Conservation (phyloP, 2,888 invertebrate genomes). For the Julus scanicus region DNA sequence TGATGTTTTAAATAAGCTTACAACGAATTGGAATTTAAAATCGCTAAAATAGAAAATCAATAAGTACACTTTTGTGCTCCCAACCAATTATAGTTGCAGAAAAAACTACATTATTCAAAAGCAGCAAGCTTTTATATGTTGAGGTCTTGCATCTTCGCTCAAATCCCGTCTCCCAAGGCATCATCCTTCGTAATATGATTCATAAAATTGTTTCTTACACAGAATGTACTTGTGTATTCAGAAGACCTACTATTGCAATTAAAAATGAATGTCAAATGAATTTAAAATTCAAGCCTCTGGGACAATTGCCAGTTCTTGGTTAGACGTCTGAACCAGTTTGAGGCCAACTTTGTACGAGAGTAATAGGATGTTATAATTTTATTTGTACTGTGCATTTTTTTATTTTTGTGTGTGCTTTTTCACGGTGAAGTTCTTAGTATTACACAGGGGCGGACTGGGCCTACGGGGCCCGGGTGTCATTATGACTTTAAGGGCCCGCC, state of each 20-base stretch:
- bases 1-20: not conserved
- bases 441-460: too few relatives aligned
- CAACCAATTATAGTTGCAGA: not conserved
- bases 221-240: not conserved
- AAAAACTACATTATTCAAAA: not conserved
- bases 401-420: too few relatives aligned
- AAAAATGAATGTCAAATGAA: constrained; percentile 11
- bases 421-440: too few relatives aligned
- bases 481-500: too few relatives aligned
- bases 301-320: not conserved
- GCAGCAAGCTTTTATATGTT: not conserved
- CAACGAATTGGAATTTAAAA: not conserved
- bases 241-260: not conserved
- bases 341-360: not conserved
- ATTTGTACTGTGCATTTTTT: too few relatives aligned
- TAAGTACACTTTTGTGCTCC: not conserved
- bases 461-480: too few relatives aligned
- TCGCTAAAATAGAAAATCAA: not conserved
- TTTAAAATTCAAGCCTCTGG: not conserved
- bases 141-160: not conserved
- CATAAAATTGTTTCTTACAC: not conserved
- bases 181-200: not conserved
- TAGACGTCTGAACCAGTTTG: not conserved
- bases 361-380: too few relatives aligned
- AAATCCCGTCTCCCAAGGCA: not conserved